Conservation (phyloP, 1,140 invertebrate species). For the Mizuhopecten yessoensis region DNA sequence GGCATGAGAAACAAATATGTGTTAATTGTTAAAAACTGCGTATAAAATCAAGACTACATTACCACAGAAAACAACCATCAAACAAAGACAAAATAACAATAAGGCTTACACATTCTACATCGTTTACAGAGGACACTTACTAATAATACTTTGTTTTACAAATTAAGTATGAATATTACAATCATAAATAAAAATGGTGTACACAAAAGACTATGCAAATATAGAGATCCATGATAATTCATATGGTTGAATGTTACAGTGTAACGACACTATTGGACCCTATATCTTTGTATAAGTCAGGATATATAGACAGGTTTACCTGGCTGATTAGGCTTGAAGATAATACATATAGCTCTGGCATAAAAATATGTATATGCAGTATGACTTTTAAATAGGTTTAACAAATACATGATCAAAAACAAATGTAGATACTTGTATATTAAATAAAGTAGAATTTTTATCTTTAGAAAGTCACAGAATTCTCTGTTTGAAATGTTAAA, state of each 20-base stretch:
- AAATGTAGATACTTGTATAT: too few relatives aligned
- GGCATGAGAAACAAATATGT: constrained; percentile 32
- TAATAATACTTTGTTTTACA: background rate
- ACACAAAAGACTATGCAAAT: background rate
- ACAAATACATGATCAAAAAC: background rate
- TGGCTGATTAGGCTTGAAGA: constrained; percentile 20
- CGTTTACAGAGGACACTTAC: background rate
- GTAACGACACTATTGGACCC: constrained; percentile 18
- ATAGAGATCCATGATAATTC: background rate
- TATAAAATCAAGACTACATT: constrained; percentile 23
- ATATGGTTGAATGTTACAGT: background rate
- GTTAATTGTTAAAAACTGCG: constrained; percentile 35
- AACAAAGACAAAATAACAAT: background rate
- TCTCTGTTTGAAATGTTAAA: too few relatives aligned
- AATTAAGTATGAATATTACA: background rate
- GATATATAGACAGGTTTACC: background rate
- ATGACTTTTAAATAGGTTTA: background rate
- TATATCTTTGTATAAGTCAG: background rate
- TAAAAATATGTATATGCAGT: constrained; percentile 16
- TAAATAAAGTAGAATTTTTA: too few relatives aligned
- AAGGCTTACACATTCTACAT: constrained; percentile 17
- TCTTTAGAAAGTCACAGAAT: too few relatives aligned
- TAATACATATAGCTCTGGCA: constrained; percentile 17
- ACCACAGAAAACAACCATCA: background rate
- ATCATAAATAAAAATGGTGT: constrained; percentile 2